Base-by-base conservation (phyloP, 2,888 invertebrate genomes). In the Syrphus vitripennis region DNA sequence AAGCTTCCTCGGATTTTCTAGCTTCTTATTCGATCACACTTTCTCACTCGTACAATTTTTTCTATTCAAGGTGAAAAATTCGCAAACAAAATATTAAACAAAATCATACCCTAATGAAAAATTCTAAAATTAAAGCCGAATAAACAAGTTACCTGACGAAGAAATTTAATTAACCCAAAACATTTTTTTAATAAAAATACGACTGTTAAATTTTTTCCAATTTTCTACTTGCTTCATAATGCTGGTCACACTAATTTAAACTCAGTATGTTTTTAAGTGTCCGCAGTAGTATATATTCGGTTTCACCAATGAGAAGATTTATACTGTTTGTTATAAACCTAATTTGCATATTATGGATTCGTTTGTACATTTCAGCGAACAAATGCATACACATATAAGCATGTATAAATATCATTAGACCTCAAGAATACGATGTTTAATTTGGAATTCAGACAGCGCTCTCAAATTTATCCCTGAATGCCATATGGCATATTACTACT, bases 231-330 rank as follows among this genome's bases (percentile, higher is more conserved):
- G 2, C 31, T 10, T 10, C 31, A n/a, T n/a, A n/a, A n/a, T 14
- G 21, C 29, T 63, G 63, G 63, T 63, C 42, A 63, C 69, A 1
- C 50, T 50, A 4, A 50, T 14, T 16, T 0, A 14, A 26, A 21
- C 4, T 21, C 10, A 12, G 59, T 31, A 7, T 70, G 16, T 26
- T 59, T 42, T 55, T 53, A 45, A 21, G 59, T 50, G 21, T 67
- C 45, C 19, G 34, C 59, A 69, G 40, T 16, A 29, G 59, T 63
- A 29, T 37, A 16, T 29, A 26, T 65, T 53, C 12, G 3, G 12
- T 40, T 53, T 59, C 45, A 24, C 71, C 72, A 83, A 78, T 83
- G 53, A 59, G 61, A 63, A 69, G 78, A 83, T 78, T 83, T 83
- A 78, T 78, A 67, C 55, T 37, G 59, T 26, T 12, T 42, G 65